Conservation (phyloP, 2,113 vertebrate genomes). For the Connochaetes taurinus region DNA sequence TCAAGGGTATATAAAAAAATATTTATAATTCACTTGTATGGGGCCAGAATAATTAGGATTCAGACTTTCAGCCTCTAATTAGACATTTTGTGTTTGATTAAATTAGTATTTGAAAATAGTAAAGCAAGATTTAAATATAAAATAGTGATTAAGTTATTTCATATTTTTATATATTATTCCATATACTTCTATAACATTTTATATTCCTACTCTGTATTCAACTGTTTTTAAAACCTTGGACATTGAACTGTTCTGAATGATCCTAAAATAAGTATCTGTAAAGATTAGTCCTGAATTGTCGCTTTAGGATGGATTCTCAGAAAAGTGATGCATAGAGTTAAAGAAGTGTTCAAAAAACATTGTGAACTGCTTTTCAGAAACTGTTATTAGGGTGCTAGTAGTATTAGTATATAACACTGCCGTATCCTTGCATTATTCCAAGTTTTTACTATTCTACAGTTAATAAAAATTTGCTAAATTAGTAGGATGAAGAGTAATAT, state of each 20-base stretch:
- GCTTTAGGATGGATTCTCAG: not conserved
- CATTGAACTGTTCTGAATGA: not conserved
- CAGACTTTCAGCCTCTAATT: not conserved
- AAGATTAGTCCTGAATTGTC: not conserved
- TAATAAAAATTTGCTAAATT: not conserved
- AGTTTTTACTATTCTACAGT: not conserved
- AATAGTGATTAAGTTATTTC: not conserved
- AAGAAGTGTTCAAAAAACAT: not conserved
- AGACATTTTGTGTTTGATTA: not conserved
- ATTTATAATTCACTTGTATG: not conserved
- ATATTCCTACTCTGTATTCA: not conserved
- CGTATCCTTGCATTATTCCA: not conserved
- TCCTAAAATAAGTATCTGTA: not conserved
- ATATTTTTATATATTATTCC: not conserved
- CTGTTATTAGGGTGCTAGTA: not conserved
- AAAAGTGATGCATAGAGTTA: not conserved
- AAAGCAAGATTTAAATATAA: not conserved
- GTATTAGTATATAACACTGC: not conserved
- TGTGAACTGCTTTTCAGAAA: not conserved
- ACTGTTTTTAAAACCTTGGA: not conserved
- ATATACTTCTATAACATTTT: not conserved
- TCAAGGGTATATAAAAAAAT: not conserved
- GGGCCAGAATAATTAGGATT: not conserved
- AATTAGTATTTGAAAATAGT: not conserved
- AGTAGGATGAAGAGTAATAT: not conserved